phyloP scores from a whole-genome alignment of 2,797 vertebrate species.

The Pithecia hirsuta region DNA sequence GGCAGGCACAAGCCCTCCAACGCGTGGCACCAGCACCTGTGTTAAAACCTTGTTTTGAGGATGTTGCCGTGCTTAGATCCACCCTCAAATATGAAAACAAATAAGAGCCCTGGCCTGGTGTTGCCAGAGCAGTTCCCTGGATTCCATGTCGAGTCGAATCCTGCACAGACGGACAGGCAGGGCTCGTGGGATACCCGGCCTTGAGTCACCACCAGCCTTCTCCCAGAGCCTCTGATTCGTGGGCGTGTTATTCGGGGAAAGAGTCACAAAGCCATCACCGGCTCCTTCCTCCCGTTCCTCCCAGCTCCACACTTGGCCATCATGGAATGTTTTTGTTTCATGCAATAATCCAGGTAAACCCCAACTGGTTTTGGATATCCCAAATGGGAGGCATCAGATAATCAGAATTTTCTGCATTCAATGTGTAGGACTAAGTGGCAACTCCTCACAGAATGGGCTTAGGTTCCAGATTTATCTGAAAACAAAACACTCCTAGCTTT shows the following conservation, averaged over 20 bases:
- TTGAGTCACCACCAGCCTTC: conserved; percentile 77
- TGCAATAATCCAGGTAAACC: rapidly evolving
- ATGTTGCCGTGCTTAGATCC: conserved; percentile 65
- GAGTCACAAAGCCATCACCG: conserved; percentile 74
- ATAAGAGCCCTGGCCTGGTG: conserved; percentile 74
- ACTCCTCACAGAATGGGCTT: rapidly evolving
- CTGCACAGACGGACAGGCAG: conserved; percentile 77
- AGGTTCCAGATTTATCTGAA: not conserved
- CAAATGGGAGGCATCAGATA: rapidly evolving
- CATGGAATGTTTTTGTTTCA: not conserved
- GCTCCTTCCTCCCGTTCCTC: not conserved
- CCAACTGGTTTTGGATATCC: rapidly evolving
- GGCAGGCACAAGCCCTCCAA: rapidly evolving
- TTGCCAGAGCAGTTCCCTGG: conserved; percentile 77
- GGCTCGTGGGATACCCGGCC: conserved; percentile 75
- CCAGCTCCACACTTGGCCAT: not conserved
- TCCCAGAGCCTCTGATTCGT: conserved; percentile 82
- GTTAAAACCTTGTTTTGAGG: not conserved
- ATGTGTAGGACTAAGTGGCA: not conserved
- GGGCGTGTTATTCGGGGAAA: conserved; percentile 79
- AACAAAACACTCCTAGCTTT: not conserved
- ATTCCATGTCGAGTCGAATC: conserved; percentile 83
- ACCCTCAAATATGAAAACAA: conserved; percentile 74
- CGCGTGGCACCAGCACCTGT: conserved; percentile 55
- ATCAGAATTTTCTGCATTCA: rapidly evolving